Base-by-base conservation (phyloP, 2,888 invertebrate species). In the Eumerus sabulonum region DNA sequence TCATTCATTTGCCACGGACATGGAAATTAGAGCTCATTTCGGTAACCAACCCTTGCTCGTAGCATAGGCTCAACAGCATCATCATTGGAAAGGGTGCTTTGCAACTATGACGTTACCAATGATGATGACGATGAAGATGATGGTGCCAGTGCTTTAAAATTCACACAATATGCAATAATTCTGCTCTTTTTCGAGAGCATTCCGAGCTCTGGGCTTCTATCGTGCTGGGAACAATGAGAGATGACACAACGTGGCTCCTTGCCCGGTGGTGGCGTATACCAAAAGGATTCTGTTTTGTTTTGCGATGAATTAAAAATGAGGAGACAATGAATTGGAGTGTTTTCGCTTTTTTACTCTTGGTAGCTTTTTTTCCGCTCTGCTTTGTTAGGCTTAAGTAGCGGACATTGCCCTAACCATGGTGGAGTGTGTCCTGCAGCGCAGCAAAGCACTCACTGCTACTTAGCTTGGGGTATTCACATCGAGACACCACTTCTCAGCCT, bases 301-400 rank as follows among this genome's bases (percentile, higher is more conserved):
- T 59, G 67, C 67, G 62, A 77, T 77, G 77, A 72, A 77, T 77
- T 77, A 73, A 77, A 77, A 77, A 77, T 68, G 77, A 77, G 77
- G 57, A 77, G 77, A 77, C 77, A 77, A 77, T 73, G 77, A 72
- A 73, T 73, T 48, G 48, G 42, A 60, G 63, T 67, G 56, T 50
- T 36, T n/a, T n/a, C n/a, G n/a, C n/a, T n/a, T n/a, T 63, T 66
- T 53, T 51, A 48, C 56, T 66, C 40, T 76, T 64, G 50, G 4
- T 2, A 7, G 7, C 27, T 27, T 27, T 27, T 27, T 47, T 47
- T 42, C 11, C 38, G 3, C 38, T 38, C 67, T 68, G 4, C 35
- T 45, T 51, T 40, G 40, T 57, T 27, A 2, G 7, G 27, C 27
- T 27, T 27, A 27, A 0, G 17, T 17, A 59, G 48, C 67, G 77